A percentile compares a stretch with the other conserved stretches of the same genome.
Conservation (phyloP, 1,140 invertebrate species). For the Ephestia elutella region DNA sequence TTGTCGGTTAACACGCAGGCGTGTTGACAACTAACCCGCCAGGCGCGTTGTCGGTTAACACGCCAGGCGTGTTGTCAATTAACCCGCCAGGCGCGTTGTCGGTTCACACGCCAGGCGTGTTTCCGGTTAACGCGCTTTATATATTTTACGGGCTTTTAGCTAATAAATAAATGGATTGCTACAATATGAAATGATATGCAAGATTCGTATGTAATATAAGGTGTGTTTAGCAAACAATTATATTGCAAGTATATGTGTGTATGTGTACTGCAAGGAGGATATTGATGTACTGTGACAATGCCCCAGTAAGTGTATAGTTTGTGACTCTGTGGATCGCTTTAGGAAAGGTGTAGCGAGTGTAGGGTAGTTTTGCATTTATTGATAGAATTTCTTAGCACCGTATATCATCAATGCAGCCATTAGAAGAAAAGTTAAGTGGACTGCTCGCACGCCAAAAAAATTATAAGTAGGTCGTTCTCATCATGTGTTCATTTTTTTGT, state of each 20-base stretch:
- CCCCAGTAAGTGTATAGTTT: neutral
- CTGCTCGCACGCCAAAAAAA: constrained; percentile 43
- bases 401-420: neutral
- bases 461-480: neutral
- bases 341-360: constrained; percentile 2
- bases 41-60: too few species aligned
- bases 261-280: neutral
- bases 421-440: constrained; percentile 24
- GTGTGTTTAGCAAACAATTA: too few species aligned
- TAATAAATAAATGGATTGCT: too few species aligned
- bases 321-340: neutral
- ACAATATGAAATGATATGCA: too few species aligned
- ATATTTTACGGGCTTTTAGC: too few species aligned
- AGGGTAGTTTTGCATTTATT: neutral
- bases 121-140: too few species aligned
- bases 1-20: too few species aligned
- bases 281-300: constrained; percentile 8
- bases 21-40: too few species aligned
- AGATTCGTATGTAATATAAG: too few species aligned
- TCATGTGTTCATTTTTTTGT: neutral
- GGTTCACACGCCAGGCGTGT: too few species aligned
- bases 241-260: neutral
- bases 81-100: too few species aligned
- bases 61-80: too few species aligned
- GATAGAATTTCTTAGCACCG: neutral